Percentiles rank a stretch among this genome's conserved stretches.
These are phyloP conservation scores for Macrosiphum euphorbiae DNA, from an alignment of 2,888 invertebrate genomes.

Conservation along the genomic window DNA sequence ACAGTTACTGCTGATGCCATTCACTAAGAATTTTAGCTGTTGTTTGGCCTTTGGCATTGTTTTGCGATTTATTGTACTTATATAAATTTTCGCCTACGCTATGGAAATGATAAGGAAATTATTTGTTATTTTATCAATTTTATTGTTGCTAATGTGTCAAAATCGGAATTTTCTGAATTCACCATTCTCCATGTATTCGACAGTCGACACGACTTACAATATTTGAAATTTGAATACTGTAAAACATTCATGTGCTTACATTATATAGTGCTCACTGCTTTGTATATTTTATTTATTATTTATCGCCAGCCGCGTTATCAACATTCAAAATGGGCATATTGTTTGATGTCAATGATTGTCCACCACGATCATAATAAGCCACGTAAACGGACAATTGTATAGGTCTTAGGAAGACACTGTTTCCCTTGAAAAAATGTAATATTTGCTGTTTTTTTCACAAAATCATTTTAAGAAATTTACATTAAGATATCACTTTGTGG, in stretches of 20 bases:
- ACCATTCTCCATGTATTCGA: neutral
- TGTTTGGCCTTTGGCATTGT: neutral
- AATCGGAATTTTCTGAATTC: neutral
- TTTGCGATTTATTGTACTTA: neutral
- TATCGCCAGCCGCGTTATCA: neutral
- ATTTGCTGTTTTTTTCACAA: too few relatives aligned
- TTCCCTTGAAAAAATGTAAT: too few relatives aligned
- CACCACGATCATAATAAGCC: neutral
- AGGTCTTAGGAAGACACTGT: too few relatives aligned
- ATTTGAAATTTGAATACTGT: neutral
- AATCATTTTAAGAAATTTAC: too few relatives aligned
- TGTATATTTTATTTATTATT: too few relatives aligned
- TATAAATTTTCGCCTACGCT: neutral
- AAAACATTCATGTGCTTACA: neutral
- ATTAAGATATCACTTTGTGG: too few relatives aligned
- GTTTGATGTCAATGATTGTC: neutral
- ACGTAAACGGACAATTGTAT: too few relatives aligned
- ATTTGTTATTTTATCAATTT: neutral
- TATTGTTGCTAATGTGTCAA: neutral
- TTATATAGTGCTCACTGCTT: neutral
- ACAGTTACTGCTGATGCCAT: too few relatives aligned
- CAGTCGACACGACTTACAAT: neutral
- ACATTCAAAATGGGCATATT: neutral
- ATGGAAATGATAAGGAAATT: neutral
- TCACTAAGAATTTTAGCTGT: too few relatives aligned